These are phyloP conservation scores for Aricia agestis DNA, from an alignment of 1,140 invertebrate genomes.

Conservation along the genomic window DNA sequence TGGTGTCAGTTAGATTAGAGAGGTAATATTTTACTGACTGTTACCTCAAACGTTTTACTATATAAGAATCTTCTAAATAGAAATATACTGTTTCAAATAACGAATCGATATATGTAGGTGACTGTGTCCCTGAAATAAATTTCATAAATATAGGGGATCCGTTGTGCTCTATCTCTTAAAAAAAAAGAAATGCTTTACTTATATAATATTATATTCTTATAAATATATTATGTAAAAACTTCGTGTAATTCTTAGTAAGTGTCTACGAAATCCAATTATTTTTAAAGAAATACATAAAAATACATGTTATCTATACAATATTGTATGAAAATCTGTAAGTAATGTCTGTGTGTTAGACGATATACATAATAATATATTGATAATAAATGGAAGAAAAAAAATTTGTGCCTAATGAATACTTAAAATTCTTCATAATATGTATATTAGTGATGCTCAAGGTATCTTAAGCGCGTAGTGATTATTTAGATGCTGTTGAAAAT, in stretches of 20 bases:
- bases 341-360: slow-evolving; percentile 60
- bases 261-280: slow-evolving; percentile 70
- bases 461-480: slow-evolving; percentile 65
- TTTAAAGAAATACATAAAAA: slow-evolving; percentile 57
- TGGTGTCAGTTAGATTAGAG: slow-evolving; percentile 60
- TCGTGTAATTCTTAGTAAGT: slow-evolving; percentile 67
- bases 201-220: slow-evolving; percentile 74
- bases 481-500: slow-evolving; percentile 58
- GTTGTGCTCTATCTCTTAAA: slow-evolving; percentile 64
- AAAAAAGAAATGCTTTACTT: slow-evolving; percentile 71
- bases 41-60: slow-evolving; percentile 59
- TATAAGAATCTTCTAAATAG: slow-evolving; percentile 50
- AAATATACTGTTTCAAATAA: slow-evolving; percentile 59
- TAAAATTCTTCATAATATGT: slow-evolving; percentile 55
- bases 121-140: slow-evolving; percentile 59
- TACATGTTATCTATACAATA: slow-evolving; percentile 58
- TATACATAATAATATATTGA: slow-evolving; percentile 49
- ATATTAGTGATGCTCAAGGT: slow-evolving; percentile 72
- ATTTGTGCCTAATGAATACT: slow-evolving; percentile 72
- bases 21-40: slow-evolving; percentile 50
- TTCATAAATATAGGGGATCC: slow-evolving; percentile 53
- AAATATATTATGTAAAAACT: slow-evolving; percentile 73
- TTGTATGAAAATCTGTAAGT: slow-evolving; percentile 51
- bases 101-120: slow-evolving; percentile 64
- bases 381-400: slow-evolving; percentile 56